These are phyloP conservation scores for Lysiphlebus fabarum DNA, from an alignment of 1,140 invertebrate genomes.

Conservation along the genomic window DNA sequence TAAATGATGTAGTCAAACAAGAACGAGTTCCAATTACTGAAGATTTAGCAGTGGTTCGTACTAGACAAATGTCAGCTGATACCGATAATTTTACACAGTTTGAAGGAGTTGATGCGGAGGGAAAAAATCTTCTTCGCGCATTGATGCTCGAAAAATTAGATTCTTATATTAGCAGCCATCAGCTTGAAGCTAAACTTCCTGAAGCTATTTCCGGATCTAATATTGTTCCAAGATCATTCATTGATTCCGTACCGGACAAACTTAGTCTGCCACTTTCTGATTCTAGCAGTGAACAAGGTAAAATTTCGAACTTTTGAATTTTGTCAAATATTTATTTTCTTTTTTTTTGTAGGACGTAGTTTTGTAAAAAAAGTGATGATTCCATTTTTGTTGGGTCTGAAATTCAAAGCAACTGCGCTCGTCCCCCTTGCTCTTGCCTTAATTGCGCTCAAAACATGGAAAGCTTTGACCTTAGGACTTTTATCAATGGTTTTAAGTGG, in stretches of 20 bases:
- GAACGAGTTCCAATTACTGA: slow-evolving; percentile 71
- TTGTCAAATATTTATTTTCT: slow-evolving; percentile 18
- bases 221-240: slow-evolving; percentile 65
- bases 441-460: slow-evolving; percentile 84
- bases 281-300: slow-evolving; percentile 59
- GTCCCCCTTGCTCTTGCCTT: slow-evolving; percentile 75
- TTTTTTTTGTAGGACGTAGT: slow-evolving; percentile 62
- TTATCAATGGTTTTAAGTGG: slow-evolving; percentile 76
- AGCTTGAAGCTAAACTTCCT: slow-evolving; percentile 51
- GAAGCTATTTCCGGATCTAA: slow-evolving; percentile 46
- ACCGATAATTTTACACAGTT: slow-evolving; percentile 44
- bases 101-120: slow-evolving; percentile 35
- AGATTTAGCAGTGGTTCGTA: slow-evolving; percentile 67
- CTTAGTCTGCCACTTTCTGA: slow-evolving; percentile 67
- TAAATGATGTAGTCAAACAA: slow-evolving; percentile 63
- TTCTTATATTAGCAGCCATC: slow-evolving; percentile 50
- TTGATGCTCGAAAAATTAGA: slow-evolving; percentile 55
- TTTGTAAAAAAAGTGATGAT: slow-evolving; percentile 80
- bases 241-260: slow-evolving; percentile 64
- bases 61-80: slow-evolving; percentile 56
- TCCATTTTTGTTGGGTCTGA: slow-evolving; percentile 78
- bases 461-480: slow-evolving; percentile 78
- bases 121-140: slow-evolving; percentile 43
- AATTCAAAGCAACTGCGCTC: slow-evolving; percentile 78
- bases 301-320: slow-evolving; percentile 20